phyloP scores from a whole-genome alignment of 2,888 invertebrate genomes.

The Drosophila setosimentum region DNA sequence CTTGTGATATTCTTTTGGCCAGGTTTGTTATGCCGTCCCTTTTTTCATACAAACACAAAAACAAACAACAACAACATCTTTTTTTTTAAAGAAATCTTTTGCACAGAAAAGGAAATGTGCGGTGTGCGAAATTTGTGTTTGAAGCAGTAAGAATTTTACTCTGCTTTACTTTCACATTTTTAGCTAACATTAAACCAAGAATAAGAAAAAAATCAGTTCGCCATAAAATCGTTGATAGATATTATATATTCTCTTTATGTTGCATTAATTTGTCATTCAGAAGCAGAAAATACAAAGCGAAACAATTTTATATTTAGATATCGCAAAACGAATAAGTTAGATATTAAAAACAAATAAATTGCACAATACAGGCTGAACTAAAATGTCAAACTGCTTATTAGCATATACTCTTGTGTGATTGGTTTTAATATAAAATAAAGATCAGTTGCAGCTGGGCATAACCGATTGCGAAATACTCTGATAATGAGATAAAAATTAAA shows the following conservation, averaged over 20 bases:
- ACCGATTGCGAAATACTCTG: background rate
- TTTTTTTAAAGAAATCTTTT: conserved; percentile 16
- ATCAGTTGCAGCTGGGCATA: background rate
- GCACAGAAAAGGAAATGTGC: conserved; percentile 19
- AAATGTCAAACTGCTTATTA: conserved; percentile 63
- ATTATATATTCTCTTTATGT: background rate
- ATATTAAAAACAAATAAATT: conserved; percentile 35
- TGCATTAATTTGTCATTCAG: background rate
- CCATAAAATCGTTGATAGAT: background rate
- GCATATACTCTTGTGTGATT: conserved; percentile 27
- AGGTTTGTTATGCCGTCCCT: conserved; percentile 2
- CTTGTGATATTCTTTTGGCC: background rate
- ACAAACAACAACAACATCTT: background rate
- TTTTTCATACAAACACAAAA: conserved; percentile 21
- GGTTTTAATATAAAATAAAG: background rate
- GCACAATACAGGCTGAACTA: conserved; percentile 1
- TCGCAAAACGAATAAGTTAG: conserved; percentile 10
- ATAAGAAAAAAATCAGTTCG: background rate
- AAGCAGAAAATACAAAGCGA: background rate
- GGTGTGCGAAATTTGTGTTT: conserved; percentile 34
- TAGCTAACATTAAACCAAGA: conserved; percentile 15
- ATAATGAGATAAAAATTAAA: background rate
- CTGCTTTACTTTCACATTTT: conserved; percentile 11
- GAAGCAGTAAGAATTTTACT: conserved; percentile 32
- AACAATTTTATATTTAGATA: background rate